phyloP scores from a whole-genome alignment of 2,888 invertebrate species.

The Sphecodes monilicornis region DNA sequence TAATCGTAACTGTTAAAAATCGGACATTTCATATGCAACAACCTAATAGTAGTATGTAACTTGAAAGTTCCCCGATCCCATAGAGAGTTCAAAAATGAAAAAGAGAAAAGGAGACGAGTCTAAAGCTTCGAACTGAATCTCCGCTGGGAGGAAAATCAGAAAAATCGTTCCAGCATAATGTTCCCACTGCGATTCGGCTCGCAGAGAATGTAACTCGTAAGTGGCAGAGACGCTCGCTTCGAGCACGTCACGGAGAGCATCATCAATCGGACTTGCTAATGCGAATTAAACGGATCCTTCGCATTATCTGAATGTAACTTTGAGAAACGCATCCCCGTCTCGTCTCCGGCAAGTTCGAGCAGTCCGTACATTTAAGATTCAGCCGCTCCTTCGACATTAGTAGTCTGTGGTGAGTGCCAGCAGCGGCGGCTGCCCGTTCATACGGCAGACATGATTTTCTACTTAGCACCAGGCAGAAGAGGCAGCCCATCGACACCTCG shows the following conservation, averaged over 20 bases:
- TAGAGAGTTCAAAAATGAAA: no score
- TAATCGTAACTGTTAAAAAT: no score
- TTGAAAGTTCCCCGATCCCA: no score
- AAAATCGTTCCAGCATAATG: neutral
- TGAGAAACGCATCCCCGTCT: slow-evolving; percentile 37
- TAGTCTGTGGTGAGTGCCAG: slow-evolving; percentile 33
- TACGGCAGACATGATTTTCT: slow-evolving; percentile 84
- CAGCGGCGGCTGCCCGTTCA: slow-evolving; percentile 69
- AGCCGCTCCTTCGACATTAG: slow-evolving; percentile 47
- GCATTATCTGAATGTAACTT: slow-evolving; percentile 38
- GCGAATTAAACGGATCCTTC: slow-evolving; percentile 27
- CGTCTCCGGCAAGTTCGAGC: slow-evolving; percentile 31
- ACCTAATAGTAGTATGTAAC: no score
- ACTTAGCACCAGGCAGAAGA: slow-evolving; percentile 77
- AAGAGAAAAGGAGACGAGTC: no score
- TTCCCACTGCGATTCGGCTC: neutral
- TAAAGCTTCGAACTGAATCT: no score
- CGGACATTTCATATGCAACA: no score
- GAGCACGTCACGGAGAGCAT: neutral
- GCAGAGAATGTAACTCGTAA: neutral
- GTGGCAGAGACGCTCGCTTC: slow-evolving; percentile 8
- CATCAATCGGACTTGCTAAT: slow-evolving; percentile 57
- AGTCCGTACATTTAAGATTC: slow-evolving; percentile 43
- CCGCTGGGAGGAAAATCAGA: no score
- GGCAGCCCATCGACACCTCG: slow-evolving; percentile 41